phyloP scores from a whole-genome alignment of 1,140 invertebrate genomes.

The Drosophila busckii region DNA sequence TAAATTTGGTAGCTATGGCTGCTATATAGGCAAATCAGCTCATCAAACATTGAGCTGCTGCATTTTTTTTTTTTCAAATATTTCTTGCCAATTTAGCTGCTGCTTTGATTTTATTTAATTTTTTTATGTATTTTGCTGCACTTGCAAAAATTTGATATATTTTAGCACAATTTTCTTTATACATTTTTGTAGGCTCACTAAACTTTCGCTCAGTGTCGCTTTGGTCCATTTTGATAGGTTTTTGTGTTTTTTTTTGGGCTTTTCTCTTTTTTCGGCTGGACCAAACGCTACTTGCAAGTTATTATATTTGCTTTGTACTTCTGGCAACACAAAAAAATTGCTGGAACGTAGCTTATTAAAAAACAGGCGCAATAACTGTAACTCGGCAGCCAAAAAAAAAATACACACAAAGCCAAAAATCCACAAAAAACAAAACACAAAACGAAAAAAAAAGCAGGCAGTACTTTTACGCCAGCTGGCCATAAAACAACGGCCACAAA shows the following conservation, averaged over 20 bases:
- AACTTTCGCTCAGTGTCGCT: too few relatives aligned
- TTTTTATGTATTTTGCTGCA: slow-evolving; percentile 4
- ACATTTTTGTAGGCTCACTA: too few relatives aligned
- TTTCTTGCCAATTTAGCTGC: slow-evolving; percentile 30
- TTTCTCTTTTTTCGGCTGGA: slow-evolving; percentile 30
- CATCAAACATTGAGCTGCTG: slow-evolving; percentile 28
- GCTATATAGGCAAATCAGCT: background rate
- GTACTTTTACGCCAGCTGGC: slow-evolving; percentile 21
- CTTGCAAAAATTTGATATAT: too few relatives aligned
- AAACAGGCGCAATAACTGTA: slow-evolving; percentile 38
- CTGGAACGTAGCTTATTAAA: slow-evolving; percentile 60
- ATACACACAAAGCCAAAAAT: slow-evolving; percentile 2
- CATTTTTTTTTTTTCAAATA: slow-evolving; percentile 31
- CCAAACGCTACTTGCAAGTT: slow-evolving; percentile 67
- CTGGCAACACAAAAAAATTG: slow-evolving; percentile 31
- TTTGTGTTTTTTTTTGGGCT: slow-evolving; percentile 1
- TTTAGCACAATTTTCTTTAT: too few relatives aligned
- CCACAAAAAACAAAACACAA: slow-evolving; percentile 20
- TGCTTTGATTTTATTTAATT: slow-evolving; percentile 1
- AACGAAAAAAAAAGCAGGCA: slow-evolving; percentile 23
- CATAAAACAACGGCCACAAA: slow-evolving; percentile 70
- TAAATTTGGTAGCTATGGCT: too few relatives aligned
- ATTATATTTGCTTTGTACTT: slow-evolving; percentile 77
- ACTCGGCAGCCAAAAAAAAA: background rate
- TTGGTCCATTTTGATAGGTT: background rate